Base-by-base conservation (phyloP, 2,888 invertebrate species). In the Tachina lurida region DNA sequence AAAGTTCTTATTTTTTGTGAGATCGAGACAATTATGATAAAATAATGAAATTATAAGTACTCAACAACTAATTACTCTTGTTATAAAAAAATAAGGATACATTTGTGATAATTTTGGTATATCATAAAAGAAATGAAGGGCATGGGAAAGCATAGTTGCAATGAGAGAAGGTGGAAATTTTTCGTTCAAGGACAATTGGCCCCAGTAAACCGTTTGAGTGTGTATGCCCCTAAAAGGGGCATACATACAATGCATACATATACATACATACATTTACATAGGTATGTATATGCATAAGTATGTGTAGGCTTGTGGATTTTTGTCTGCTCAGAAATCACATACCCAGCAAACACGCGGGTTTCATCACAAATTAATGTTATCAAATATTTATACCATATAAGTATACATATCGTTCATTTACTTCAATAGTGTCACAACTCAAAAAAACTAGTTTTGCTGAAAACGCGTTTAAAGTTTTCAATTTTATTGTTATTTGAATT, bases 161-260 rank as follows among this genome's bases (percentile, higher is more conserved):
- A 73, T 87, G 87, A 78, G 83, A 87, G 87, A 87, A 88, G 89
- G 89, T 89, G 88, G 88, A 89, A 89, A 90, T 89, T 89, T 31
- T 89, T 87, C 88, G 89, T 91, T 91, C 91, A 91, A 91, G 91
- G 91, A 91, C 91, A 91, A 65, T 75, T 75, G 84, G 62, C 73
- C 79, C 75, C 76, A 80, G 83, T 75, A 62, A 60, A 82, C 45
- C 70, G 39, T 78, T 60, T 65, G 19, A 54, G 45, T 80, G 75
- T 80, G 67, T 75, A 62, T 67, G 62, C n/a, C 49, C 22, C 41
- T 76, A 62, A 31, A 31, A 31, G 31, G 5, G 31, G 31, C 31
- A 31, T 70, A 43, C 76, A 73, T 80, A 45, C 22, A 19, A n/a
- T n/a, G n/a, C 78, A 70, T 63, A 52, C 67, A 60, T 68, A 13